These are phyloP conservation scores for Onychostoma macrolepis DNA, from an alignment of 2,113 vertebrate genomes.

Conservation along the genomic window DNA sequence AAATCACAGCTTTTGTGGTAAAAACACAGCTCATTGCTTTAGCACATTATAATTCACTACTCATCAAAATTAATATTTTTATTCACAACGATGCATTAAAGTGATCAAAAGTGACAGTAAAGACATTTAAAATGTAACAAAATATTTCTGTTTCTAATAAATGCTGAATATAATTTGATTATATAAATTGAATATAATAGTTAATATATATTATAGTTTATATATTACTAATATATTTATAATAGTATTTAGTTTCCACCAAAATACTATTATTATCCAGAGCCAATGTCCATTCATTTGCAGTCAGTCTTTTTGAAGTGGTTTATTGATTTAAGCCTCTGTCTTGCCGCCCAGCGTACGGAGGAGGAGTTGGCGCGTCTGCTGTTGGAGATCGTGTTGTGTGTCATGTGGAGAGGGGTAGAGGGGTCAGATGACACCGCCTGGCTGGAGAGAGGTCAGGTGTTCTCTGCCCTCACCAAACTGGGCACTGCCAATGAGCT, in stretches of 20 bases:
- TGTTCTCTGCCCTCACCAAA: constrained; percentile 94
- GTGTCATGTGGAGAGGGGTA: constrained; percentile 91
- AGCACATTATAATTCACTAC: neutral
- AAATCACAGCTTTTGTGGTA: neutral
- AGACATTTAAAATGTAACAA: neutral
- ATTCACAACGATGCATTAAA: neutral
- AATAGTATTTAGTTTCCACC: no score
- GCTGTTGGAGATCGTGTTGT: constrained; percentile 86
- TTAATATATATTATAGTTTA: no score
- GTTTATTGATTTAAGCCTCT: neutral
- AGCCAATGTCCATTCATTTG: neutral
- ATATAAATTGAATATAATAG: no score
- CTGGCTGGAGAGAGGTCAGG: constrained; percentile 94
- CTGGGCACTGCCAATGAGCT: constrained; percentile 87
- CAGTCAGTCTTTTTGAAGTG: neutral
- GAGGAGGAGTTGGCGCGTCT: constrained; percentile 89
- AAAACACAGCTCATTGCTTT: neutral
- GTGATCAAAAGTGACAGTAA: neutral
- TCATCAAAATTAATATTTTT: neutral
- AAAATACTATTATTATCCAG: neutral
- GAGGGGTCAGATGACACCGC: constrained; percentile 90
- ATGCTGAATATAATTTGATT: no score
- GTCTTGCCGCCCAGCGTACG: constrained; percentile 67
- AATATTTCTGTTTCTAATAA: neutral
- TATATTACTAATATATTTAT: no score